Evolutionary conservation across 23 tunicate genomes (phyloP).

Genomic region (Oikopleura dioica): DNA sequence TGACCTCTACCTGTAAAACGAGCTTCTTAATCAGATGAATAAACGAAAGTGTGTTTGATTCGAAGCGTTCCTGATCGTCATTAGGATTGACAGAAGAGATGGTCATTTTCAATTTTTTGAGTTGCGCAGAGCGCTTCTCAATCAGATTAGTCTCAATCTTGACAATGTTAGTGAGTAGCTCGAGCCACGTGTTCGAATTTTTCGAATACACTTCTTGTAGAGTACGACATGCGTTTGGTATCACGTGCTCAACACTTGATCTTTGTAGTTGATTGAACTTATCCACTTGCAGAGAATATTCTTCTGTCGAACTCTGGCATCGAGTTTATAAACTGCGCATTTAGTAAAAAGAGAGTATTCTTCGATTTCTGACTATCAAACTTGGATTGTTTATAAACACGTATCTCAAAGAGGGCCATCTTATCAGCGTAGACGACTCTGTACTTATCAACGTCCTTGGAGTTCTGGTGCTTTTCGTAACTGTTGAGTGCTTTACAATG

Average conservation of each 20-base stretch:
- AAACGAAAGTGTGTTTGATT: too few species aligned
- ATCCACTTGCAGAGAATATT: not conserved
- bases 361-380: not conserved
- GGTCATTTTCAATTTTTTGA: too few species aligned
- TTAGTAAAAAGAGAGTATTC: not conserved
- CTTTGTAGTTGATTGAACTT: not conserved
- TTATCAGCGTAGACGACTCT: not conserved
- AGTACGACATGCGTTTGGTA: constrained; percentile 8
- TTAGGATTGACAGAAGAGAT: not conserved
- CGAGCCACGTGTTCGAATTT: not conserved
- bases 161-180: not conserved
- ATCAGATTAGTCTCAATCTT: not conserved
- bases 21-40: too few species aligned
- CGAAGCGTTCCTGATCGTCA: too few species aligned
- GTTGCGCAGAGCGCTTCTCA: too few species aligned
- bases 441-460: not conserved
- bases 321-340: not conserved
- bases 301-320: not conserved
- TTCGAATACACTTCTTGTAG: not conserved
- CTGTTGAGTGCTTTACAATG: constrained; percentile 8
- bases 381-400: not conserved
- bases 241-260: not conserved
- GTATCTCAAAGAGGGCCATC: not conserved
- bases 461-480: not conserved
- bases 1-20: not conserved